Percentiles rank a stretch among this genome's conserved stretches.
Conservation (phyloP, 2,888 invertebrate species). For the Ephialtes manifestator region DNA sequence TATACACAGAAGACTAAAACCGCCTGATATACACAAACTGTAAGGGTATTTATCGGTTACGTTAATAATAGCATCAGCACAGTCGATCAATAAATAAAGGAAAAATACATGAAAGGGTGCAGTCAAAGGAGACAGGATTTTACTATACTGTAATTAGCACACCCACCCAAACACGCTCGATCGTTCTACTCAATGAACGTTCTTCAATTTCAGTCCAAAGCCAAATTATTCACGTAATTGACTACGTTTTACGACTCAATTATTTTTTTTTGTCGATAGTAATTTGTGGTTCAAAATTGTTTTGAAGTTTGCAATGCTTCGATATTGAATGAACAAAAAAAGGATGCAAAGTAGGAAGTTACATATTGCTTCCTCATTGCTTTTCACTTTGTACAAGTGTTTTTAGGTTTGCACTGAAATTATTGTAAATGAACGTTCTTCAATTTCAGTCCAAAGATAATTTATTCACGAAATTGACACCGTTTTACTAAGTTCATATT, state of each 20-base stretch:
- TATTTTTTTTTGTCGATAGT: too few species aligned
- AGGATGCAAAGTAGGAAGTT: too few species aligned
- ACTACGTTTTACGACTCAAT: background rate
- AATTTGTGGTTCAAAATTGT: too few species aligned
- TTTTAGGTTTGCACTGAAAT: too few species aligned
- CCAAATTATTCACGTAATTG: background rate
- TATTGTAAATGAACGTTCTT: too few species aligned
- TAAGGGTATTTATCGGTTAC: slow-evolving; percentile 64
- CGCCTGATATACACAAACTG: slow-evolving; percentile 22
- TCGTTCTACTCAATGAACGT: slow-evolving; percentile 8
- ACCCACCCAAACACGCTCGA: background rate
- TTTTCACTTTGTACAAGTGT: too few species aligned
- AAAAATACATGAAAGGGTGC: slow-evolving; percentile 22
- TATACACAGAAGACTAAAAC: slow-evolving; percentile 30
- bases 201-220: background rate
- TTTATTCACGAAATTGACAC: too few species aligned
- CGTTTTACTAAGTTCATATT: too few species aligned
- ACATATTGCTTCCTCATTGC: too few species aligned
- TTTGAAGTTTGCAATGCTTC: too few species aligned
- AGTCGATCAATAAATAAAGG: slow-evolving; percentile 71
- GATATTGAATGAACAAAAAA: too few species aligned
- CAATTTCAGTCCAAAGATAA: too few species aligned
- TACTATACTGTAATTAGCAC: background rate
- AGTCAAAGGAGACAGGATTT: background rate
- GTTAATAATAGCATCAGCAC: slow-evolving; percentile 69